Conservation (phyloP, 2,113 vertebrate species). For the Pollimyrus isidori region DNA sequence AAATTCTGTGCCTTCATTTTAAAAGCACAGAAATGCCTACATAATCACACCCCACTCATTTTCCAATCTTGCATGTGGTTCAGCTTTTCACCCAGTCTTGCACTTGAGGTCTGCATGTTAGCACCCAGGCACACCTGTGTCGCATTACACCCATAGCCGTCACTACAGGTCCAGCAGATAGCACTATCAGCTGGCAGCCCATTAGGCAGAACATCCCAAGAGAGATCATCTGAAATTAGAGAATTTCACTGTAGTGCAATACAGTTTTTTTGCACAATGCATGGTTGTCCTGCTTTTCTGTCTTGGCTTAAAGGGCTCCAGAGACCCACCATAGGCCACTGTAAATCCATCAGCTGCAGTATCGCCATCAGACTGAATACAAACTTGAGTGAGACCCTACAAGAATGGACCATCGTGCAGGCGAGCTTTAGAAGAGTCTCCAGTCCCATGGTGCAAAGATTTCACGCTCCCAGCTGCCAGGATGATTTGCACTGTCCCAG, state of each 20-base stretch:
- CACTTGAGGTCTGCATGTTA: conserved; percentile 80
- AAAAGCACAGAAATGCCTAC: conserved; percentile 41
- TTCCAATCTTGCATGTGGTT: conserved; percentile 86
- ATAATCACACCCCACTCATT: conserved; percentile 74
- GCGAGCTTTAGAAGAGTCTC: conserved; percentile 44
- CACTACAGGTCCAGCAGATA: conserved; percentile 48
- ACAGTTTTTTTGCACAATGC: background rate
- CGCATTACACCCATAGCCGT: conserved; percentile 63
- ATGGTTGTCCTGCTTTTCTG: background rate
- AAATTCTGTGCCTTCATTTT: conserved; percentile 33
- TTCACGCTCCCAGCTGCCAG: conserved; percentile 82
- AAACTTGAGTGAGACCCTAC: conserved; percentile 60
- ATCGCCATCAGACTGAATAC: conserved; percentile 66
- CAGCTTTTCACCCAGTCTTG: conserved; percentile 96
- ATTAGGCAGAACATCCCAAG: conserved; percentile 18
- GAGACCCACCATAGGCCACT: conserved; percentile 36
- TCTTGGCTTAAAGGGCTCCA: background rate
- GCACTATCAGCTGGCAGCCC: conserved; percentile 59
- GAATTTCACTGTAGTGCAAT: background rate
- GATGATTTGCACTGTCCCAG: conserved; percentile 83
- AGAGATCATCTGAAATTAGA: background rate
- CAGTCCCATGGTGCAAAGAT: conserved; percentile 73
- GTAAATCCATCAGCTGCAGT: conserved; percentile 59
- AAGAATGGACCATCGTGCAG: conserved; percentile 56
- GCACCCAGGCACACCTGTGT: conserved; percentile 82